These are phyloP conservation scores for Latrodectus geometricus DNA, from an alignment of 1,140 invertebrate species.

Conservation along the genomic window DNA sequence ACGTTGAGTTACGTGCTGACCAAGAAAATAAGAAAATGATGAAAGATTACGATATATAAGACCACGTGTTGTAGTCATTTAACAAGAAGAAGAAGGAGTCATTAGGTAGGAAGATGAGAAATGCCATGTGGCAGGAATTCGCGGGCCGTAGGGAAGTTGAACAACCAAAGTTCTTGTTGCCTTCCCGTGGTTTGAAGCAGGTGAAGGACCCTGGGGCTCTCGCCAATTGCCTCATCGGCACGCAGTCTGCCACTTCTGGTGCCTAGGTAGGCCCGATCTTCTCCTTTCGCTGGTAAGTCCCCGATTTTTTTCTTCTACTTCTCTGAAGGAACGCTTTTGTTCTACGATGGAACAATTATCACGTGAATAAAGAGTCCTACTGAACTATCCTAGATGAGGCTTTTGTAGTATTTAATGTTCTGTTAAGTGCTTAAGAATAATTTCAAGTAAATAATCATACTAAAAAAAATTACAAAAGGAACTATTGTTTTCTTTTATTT, in stretches of 20 bases:
- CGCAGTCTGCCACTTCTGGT: slow-evolving; percentile 38
- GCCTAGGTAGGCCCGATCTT: not conserved
- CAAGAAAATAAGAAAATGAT: not conserved
- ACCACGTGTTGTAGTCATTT: not conserved
- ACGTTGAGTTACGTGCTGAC: too few relatives aligned
- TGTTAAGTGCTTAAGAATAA: too few relatives aligned
- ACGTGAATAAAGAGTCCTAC: not conserved
- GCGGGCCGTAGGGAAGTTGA: slow-evolving; percentile 5
- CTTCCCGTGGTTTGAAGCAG: not conserved
- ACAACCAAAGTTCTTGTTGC: not conserved
- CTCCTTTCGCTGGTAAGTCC: slow-evolving; percentile 11
- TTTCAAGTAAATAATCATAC: too few relatives aligned
- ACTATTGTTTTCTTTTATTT: too few relatives aligned
- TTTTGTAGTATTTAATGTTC: too few relatives aligned
- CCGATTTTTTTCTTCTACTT: not conserved
- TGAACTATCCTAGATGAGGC: not conserved
- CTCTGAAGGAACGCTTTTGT: not conserved
- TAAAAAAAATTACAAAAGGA: too few relatives aligned
- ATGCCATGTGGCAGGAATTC: slow-evolving; percentile 39
- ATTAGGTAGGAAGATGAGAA: not conserved
- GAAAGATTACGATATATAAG: not conserved
- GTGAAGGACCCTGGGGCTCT: slow-evolving; percentile 44
- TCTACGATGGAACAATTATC: not conserved
- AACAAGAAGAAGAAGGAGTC: not conserved
- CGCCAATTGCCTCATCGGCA: slow-evolving; percentile 12